Percentiles rank a stretch among this genome's conserved stretches.
Evolutionary conservation across 2,113 vertebrate genomes (phyloP).

Genomic region (Eleginops maclovinus): DNA sequence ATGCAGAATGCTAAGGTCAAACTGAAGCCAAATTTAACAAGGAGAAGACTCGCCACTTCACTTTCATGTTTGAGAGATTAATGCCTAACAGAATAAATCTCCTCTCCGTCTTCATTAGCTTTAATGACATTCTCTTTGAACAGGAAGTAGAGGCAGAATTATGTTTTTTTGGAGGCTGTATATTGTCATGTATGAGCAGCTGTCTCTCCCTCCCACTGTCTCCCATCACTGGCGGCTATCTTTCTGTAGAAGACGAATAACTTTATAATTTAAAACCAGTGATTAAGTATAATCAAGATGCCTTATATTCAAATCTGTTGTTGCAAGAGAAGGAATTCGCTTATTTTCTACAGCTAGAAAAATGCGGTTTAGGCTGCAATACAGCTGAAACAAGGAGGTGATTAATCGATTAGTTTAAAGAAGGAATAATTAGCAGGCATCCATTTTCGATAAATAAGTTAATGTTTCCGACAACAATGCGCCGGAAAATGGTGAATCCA

Average conservation of each 20-base stretch:
- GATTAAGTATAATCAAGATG: slow-evolving; percentile 15
- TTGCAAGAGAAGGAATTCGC: background rate
- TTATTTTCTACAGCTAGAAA: background rate
- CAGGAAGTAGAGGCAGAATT: slow-evolving; percentile 52
- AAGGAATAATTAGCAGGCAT: background rate
- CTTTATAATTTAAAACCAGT: background rate
- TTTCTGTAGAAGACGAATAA: slow-evolving; percentile 14
- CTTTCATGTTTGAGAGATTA: slow-evolving; percentile 54
- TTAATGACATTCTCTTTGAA: slow-evolving; percentile 81
- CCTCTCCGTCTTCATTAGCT: slow-evolving; percentile 63
- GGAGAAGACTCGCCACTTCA: slow-evolving; percentile 10
- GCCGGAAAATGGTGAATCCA: background rate
- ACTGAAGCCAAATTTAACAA: slow-evolving; percentile 41
- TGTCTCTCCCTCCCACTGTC: slow-evolving; percentile 40
- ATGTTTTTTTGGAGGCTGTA: slow-evolving; percentile 43
- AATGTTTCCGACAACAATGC: background rate
- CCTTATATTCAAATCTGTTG: background rate
- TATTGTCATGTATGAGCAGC: slow-evolving; percentile 61
- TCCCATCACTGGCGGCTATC: slow-evolving; percentile 16
- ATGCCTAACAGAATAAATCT: slow-evolving; percentile 58
- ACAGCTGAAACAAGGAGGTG: background rate
- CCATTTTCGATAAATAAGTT: background rate
- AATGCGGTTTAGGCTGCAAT: background rate
- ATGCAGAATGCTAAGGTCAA: slow-evolving; percentile 21
- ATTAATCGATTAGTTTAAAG: background rate